These are phyloP conservation scores for Anthrax anthrax DNA, from an alignment of 2,888 invertebrate genomes.

Conservation along the genomic window DNA sequence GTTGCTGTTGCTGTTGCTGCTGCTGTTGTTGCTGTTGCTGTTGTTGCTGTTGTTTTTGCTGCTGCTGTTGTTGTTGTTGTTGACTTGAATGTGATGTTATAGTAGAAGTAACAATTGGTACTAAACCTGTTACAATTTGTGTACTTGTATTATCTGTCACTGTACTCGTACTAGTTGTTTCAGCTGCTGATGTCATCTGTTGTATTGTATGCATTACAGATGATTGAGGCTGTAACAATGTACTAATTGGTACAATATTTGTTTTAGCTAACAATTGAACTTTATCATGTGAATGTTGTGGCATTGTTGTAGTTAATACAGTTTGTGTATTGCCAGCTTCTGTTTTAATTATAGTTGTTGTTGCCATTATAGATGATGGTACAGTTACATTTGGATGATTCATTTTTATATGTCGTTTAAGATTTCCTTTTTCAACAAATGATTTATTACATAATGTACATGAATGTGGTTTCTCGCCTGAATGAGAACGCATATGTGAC, in stretches of 20 bases:
- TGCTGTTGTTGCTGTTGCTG: conserved; percentile 23
- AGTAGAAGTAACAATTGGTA: conserved; percentile 30
- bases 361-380: conserved; percentile 32
- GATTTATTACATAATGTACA: conserved; percentile 61
- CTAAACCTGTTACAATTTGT: conserved; percentile 20
- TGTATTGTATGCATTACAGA: conserved; percentile 34
- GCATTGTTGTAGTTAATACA: conserved; percentile 3
- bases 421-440: conserved; percentile 68
- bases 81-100: conserved; percentile 31
- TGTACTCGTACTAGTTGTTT: conserved; percentile 12
- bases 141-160: conserved; percentile 21
- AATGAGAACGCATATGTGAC: conserved; percentile 67
- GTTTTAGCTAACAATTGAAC: conserved; percentile 10
- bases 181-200: conserved; percentile 30
- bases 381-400: conserved; percentile 43
- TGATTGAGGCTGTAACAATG: conserved; percentile 29
- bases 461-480: conserved; percentile 42
- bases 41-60: conserved; percentile 18
- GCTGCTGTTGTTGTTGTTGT: conserved; percentile 27
- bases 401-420: conserved; percentile 58
- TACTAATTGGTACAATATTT: conserved; percentile 12
- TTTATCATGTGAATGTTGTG: conserved; percentile 10
- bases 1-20: conserved; percentile 15
- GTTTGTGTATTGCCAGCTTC: conserved; percentile 3
- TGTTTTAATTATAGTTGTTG: conserved; percentile 28